These are phyloP conservation scores for Carcharodon carcharias DNA, from an alignment of 2,797 vertebrate species.

Conservation along the genomic window DNA sequence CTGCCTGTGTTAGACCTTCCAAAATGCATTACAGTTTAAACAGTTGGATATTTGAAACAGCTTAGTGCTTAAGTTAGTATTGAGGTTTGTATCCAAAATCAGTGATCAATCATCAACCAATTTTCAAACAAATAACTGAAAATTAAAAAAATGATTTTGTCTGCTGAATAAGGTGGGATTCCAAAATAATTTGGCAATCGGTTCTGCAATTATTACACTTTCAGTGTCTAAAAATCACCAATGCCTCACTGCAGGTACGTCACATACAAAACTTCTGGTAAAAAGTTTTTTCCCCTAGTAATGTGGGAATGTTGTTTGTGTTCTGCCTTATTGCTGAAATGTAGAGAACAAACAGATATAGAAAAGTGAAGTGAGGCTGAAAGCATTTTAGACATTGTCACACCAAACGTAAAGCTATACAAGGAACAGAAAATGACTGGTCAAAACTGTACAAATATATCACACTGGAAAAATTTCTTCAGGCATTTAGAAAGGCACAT, in stretches of 20 bases:
- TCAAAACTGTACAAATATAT: neutral
- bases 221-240: neutral
- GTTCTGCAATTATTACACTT: neutral
- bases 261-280: neutral
- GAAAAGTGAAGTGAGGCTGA: neutral
- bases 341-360: neutral
- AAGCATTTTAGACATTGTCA: neutral
- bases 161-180: neutral
- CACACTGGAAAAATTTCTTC: neutral
- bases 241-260: neutral
- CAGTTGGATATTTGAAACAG: too few relatives aligned
- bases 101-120: neutral
- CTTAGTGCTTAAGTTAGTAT: neutral
- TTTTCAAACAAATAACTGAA: neutral
- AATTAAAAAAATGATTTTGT: neutral
- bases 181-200: neutral
- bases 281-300: too few relatives aligned
- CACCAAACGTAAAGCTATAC: neutral
- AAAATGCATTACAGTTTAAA: too few relatives aligned
- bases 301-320: neutral
- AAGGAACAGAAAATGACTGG: neutral
- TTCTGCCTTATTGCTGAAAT: neutral
- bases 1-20: too few relatives aligned
- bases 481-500: neutral
- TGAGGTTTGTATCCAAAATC: neutral